These are phyloP conservation scores for Drosophila subobscura DNA, from an alignment of 1,140 invertebrate species.

Conservation along the genomic window DNA sequence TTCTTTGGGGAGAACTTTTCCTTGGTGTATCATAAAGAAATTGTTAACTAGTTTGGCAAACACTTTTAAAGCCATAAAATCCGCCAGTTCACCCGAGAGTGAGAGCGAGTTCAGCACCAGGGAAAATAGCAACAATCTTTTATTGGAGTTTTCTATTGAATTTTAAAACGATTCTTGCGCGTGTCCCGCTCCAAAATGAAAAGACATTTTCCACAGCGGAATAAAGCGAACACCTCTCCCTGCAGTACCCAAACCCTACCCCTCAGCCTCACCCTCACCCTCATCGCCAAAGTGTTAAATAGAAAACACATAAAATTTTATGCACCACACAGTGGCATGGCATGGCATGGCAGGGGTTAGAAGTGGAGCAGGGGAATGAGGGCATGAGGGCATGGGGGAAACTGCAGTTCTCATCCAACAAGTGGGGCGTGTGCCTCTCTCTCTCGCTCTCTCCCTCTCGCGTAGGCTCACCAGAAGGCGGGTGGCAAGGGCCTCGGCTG, in stretches of 20 bases:
- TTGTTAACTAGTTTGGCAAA: conserved; percentile 61
- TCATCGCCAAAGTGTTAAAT: conserved; percentile 62
- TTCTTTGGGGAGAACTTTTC: neutral
- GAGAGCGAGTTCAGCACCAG: conserved; percentile 6
- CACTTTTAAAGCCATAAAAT: conserved; percentile 63
- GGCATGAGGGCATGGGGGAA: neutral
- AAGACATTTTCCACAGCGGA: conserved; percentile 44
- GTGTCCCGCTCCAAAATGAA: conserved; percentile 51
- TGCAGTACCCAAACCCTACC: neutral
- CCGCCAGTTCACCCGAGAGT: conserved; percentile 16
- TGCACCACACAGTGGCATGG: conserved; percentile 34
- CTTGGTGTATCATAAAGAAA: conserved; percentile 53
- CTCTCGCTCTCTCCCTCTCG: too few species aligned
- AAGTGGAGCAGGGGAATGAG: neutral
- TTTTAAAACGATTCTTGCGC: conserved; percentile 57
- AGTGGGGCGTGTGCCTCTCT: too few species aligned
- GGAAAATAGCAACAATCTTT: conserved; percentile 62
- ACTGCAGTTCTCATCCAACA: conserved; percentile 16
- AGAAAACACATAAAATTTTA: conserved; percentile 76
- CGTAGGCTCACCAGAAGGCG: neutral
- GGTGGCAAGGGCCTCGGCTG: neutral
- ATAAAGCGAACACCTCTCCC: conserved; percentile 5
- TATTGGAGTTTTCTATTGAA: conserved; percentile 69
- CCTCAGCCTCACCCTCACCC: neutral
- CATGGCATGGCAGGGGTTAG: conserved; percentile 1